These are phyloP conservation scores for Rhinopomastus cyanomelas DNA, from an alignment of 2,113 vertebrate genomes.

Conservation along the genomic window DNA sequence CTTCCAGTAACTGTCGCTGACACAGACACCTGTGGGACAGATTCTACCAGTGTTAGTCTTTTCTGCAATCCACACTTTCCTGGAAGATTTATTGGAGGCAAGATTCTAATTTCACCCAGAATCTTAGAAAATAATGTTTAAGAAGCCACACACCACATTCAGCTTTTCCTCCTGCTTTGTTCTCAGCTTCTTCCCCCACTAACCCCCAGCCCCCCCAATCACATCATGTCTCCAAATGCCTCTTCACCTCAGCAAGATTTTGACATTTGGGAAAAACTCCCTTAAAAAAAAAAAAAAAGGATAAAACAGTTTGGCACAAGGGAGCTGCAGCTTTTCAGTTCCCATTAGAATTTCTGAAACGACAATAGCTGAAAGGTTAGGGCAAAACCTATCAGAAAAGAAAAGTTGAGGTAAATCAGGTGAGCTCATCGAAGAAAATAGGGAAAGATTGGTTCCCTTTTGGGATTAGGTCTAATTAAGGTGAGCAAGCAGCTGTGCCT, in stretches of 20 bases:
- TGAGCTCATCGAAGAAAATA: constrained; percentile 81
- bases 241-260: constrained; percentile 38
- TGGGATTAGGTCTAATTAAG: constrained; percentile 88
- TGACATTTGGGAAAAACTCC: constrained; percentile 60
- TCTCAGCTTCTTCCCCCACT: background rate
- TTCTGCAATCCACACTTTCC: background rate
- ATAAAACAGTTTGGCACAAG: constrained; percentile 45
- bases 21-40: background rate
- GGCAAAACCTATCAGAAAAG: constrained; percentile 82
- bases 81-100: background rate
- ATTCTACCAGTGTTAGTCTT: background rate
- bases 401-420: constrained; percentile 83
- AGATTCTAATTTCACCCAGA: background rate
- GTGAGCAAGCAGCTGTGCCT: constrained; percentile 84
- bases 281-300: background rate
- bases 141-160: background rate
- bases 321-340: constrained; percentile 62
- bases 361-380: constrained; percentile 80
- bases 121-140: background rate
- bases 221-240: background rate
- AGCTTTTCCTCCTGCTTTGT: background rate
- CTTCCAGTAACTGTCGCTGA: background rate
- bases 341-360: constrained; percentile 74
- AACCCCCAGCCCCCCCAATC: background rate
- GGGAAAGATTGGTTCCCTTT: constrained; percentile 81